phyloP scores from a whole-genome alignment of 2,113 vertebrate species.

The Festucalex cinctus region DNA sequence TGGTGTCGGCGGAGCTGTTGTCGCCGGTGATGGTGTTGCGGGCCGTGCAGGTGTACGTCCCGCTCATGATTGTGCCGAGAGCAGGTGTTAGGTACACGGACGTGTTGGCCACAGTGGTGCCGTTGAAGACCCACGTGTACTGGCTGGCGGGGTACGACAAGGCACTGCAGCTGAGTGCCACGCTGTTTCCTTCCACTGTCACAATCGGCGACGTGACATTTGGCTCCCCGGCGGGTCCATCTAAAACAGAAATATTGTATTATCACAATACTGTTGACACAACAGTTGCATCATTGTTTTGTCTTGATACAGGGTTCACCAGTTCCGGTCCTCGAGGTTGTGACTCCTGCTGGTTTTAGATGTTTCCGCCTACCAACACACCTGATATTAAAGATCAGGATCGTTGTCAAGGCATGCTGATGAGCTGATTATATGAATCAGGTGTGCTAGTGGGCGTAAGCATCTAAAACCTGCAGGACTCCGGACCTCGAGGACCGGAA shows the following conservation, averaged over 20 bases:
- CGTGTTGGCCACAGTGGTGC: constrained; percentile 13
- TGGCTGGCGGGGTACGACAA: constrained; percentile 41
- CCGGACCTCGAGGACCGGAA: no score
- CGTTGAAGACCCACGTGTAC: constrained; percentile 49
- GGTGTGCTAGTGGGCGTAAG: no score
- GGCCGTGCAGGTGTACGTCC: constrained; percentile 45
- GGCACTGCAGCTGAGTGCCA: constrained; percentile 43
- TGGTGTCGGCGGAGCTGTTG: constrained; percentile 25
- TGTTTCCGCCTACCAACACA: no score
- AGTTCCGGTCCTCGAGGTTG: no score
- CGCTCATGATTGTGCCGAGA: constrained; percentile 22
- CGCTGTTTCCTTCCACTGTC: constrained; percentile 5
- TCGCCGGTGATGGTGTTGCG: constrained; percentile 41
- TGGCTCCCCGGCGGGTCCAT: constrained; percentile 48
- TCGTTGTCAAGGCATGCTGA: no score
- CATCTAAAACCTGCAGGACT: no score
- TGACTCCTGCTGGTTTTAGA: no score
- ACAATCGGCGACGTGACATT: constrained; percentile 22
- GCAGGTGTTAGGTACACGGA: constrained; percentile 25
- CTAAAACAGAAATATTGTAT: constrained; percentile 29
- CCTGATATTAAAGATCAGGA: no score
- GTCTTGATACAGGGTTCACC: no score
- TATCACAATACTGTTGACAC: not conserved
- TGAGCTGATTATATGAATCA: no score
- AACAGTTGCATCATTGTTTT: no score